Evolutionary conservation across 1,140 invertebrate genomes (phyloP).

Genomic region (Elymnias hypermnestra): DNA sequence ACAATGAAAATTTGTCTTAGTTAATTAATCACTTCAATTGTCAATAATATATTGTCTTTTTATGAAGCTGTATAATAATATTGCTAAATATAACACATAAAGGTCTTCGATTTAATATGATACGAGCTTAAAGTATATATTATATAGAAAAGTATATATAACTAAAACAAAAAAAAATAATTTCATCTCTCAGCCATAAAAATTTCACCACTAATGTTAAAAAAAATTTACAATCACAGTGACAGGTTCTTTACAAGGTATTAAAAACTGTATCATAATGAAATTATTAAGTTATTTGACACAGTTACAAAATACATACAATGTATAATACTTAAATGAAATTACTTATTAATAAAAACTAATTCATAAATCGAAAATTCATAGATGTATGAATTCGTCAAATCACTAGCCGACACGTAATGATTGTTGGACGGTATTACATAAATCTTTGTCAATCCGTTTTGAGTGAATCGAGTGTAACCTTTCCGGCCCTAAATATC

Average conservation of each 20-base stretch:
- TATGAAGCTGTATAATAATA: constrained; percentile 23
- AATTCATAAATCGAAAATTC: too few relatives aligned
- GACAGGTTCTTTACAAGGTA: constrained; percentile 27
- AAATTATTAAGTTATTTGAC: constrained; percentile 15
- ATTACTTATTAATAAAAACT: too few relatives aligned
- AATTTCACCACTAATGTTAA: constrained; percentile 26
- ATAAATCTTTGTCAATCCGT: too few relatives aligned
- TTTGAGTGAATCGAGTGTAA: too few relatives aligned
- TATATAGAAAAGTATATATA: constrained; percentile 27
- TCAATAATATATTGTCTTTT: constrained; percentile 24
- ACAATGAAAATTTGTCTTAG: constrained; percentile 22
- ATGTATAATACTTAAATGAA: too few relatives aligned
- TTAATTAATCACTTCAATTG: constrained; percentile 19
- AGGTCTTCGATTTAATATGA: constrained; percentile 16
- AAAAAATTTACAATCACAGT: constrained; percentile 31
- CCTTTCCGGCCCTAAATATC: too few relatives aligned
- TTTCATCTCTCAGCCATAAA: constrained; percentile 17
- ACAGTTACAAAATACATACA: constrained; percentile 22
- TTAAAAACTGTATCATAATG: constrained; percentile 39
- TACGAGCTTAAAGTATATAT: constrained; percentile 26
- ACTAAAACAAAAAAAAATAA: constrained; percentile 26
- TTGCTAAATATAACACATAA: constrained; percentile 18
- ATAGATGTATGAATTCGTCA: too few relatives aligned
- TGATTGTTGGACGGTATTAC: too few relatives aligned
- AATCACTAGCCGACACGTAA: background rate